Conservation (phyloP, 2,888 invertebrate species). For the Morpho helenor region DNA sequence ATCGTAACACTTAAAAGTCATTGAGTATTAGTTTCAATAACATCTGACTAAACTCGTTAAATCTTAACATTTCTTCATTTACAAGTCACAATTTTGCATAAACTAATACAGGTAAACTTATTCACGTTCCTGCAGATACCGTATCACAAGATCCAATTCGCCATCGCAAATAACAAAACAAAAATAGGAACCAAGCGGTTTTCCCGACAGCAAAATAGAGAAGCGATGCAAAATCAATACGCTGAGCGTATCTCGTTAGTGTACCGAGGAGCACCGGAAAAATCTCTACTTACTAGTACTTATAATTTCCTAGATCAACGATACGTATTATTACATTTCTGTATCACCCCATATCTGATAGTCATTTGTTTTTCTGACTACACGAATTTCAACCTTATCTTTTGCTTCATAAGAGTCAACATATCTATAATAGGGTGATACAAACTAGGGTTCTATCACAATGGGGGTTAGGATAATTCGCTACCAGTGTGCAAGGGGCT, state of each 20-base stretch:
- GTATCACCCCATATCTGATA: slow-evolving; percentile 27
- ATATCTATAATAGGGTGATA: slow-evolving; percentile 43
- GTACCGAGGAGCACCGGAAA: slow-evolving; percentile 24
- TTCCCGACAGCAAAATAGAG: slow-evolving; percentile 4
- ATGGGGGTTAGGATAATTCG: slow-evolving; percentile 59
- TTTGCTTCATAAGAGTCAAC: slow-evolving; percentile 21
- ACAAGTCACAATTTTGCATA: no score
- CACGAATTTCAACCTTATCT: slow-evolving; percentile 34
- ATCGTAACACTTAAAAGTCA: no score
- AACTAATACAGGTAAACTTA: no score
- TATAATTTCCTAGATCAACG: slow-evolving; percentile 29
- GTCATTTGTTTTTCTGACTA: slow-evolving; percentile 20
- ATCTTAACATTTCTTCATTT: no score
- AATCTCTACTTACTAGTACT: slow-evolving; percentile 26
- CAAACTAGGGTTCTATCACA: slow-evolving; percentile 53
- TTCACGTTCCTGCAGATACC: no score
- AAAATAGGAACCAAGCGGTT: neutral
- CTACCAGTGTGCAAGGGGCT: slow-evolving; percentile 58
- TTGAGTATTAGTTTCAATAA: no score
- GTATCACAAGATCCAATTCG: no score
- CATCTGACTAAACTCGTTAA: no score
- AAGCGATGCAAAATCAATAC: slow-evolving; percentile 17
- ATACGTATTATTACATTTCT: slow-evolving; percentile 38
- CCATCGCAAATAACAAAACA: no score
- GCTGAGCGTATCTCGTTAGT: slow-evolving; percentile 22